Base-by-base conservation (phyloP, 2,113 vertebrate genomes). In the Rhynchopsitta pachyrhyncha region DNA sequence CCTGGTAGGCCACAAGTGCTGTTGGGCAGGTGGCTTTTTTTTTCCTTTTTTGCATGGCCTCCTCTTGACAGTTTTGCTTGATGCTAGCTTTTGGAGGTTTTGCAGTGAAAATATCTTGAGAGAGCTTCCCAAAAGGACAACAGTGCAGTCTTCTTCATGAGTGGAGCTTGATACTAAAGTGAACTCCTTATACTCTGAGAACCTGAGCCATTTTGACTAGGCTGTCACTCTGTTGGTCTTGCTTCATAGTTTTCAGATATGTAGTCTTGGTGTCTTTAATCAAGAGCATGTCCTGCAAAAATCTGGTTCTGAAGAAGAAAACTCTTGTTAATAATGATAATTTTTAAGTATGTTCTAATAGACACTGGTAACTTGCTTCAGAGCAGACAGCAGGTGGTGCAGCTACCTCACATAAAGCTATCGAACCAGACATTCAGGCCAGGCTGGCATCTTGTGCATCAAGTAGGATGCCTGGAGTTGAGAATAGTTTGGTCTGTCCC, bases 331-430 rank as follows among this genome's bases (percentile, higher is more conserved):
- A 47, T 82, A 52, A 33, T 50, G 6, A 55, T 67, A 8, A 7
- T 68, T 35, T 81, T 90, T 50, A 67, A 55, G 78, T 39, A 41
- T 7, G 53, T 88, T 81, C 42, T 75, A 13, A 64, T 47, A 69
- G 73, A n/a, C 7, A 3, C 29, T 75, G 66, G 17, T 82, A 23
- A 64, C 50, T 86, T 79, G 74, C 62, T 64, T 18, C 9, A 4
- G 8, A 90, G 28, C 79, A 88, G 95, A 84, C 97, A 96, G 97
- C 96, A 98, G 98, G 93, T 97, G 98, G 98, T 97, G 96, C 97
- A 94, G 24, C 84, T 82, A 64, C 66, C 68, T 90, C 82, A 35
- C 4, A 2, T 14, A 29, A 16, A 71, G 68, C 23, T 75, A 17
- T 82, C 37, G 31, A 84, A 63, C 6, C 20, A 46, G 35, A 44